A percentile compares a stretch with the other conserved stretches of the same genome.
phyloP scores from a whole-genome alignment of 2,888 invertebrate species.

The Tetranychus truncatus region DNA sequence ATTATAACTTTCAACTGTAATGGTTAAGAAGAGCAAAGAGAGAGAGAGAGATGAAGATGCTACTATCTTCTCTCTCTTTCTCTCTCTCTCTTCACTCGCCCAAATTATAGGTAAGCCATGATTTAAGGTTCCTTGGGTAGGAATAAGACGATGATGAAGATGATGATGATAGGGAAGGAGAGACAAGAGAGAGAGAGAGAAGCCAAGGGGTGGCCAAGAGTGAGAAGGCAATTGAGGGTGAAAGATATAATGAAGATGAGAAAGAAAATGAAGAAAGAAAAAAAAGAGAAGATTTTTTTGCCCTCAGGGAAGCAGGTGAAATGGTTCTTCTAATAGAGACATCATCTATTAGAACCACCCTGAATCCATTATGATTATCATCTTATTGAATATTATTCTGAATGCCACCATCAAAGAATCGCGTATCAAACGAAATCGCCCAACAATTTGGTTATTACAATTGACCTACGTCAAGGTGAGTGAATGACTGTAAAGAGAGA shows the following conservation, averaged over 20 bases:
- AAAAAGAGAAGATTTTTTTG: neutral
- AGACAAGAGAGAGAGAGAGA: neutral
- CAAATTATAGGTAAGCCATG: neutral
- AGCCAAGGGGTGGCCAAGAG: neutral
- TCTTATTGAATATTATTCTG: neutral
- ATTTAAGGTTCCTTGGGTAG: neutral
- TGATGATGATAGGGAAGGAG: neutral
- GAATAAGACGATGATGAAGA: neutral
- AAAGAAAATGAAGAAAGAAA: neutral
- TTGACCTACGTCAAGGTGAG: neutral
- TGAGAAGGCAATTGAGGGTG: conserved; percentile 7
- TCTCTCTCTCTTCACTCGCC: neutral
- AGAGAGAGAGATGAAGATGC: neutral
- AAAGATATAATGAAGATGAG: neutral
- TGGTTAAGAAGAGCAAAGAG: neutral
- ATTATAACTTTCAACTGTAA: neutral
- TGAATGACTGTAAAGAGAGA: neutral
- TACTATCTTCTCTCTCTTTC: neutral
- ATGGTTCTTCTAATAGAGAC: neutral
- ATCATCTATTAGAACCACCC: neutral
- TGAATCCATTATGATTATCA: neutral
- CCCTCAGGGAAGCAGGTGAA: neutral
- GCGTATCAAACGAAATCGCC: neutral
- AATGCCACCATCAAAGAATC: conserved; percentile 1
- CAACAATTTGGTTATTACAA: neutral